Conservation (phyloP, 2,888 invertebrate species). For the Eupithecia exiguata region DNA sequence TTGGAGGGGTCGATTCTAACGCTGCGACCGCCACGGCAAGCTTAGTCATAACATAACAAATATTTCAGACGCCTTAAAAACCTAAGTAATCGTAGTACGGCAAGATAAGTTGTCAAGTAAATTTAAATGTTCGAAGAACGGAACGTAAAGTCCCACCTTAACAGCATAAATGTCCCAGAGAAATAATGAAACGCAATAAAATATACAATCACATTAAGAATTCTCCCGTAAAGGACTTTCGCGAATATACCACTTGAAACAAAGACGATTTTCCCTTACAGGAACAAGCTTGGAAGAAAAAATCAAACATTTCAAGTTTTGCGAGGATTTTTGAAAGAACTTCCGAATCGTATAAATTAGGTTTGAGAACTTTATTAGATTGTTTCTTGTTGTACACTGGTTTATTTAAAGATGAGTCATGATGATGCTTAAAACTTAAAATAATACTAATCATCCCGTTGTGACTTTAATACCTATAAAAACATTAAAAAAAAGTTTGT, state of each 20-base stretch:
- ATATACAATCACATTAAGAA: conserved; percentile 58
- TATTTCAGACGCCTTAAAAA: neutral
- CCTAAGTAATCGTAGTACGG: neutral
- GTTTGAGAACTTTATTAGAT: conserved; percentile 5
- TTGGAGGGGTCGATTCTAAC: too few relatives aligned
- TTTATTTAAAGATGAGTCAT: conserved; percentile 1
- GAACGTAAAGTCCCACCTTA: conserved; percentile 16
- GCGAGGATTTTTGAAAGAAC: conserved; percentile 27
- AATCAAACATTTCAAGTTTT: conserved; percentile 32
- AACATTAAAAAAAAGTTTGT: neutral
- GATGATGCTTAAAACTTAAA: neutral
- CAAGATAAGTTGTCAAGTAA: neutral
- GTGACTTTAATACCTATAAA: neutral
- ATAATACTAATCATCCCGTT: too few relatives aligned
- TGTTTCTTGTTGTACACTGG: conserved; percentile 15
- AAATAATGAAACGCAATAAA: conserved; percentile 61
- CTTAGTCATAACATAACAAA: neutral
- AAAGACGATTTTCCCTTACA: conserved; percentile 22
- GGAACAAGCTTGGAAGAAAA: conserved; percentile 15
- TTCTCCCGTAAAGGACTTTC: conserved; percentile 32
- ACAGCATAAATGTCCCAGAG: conserved; percentile 49
- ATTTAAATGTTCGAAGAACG: neutral
- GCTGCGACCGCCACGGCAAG: too few relatives aligned
- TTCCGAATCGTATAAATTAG: conserved; percentile 30
- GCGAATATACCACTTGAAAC: conserved; percentile 26